Conservation (phyloP, 2,797 vertebrate genomes). For the Phalanger gymnotis region DNA sequence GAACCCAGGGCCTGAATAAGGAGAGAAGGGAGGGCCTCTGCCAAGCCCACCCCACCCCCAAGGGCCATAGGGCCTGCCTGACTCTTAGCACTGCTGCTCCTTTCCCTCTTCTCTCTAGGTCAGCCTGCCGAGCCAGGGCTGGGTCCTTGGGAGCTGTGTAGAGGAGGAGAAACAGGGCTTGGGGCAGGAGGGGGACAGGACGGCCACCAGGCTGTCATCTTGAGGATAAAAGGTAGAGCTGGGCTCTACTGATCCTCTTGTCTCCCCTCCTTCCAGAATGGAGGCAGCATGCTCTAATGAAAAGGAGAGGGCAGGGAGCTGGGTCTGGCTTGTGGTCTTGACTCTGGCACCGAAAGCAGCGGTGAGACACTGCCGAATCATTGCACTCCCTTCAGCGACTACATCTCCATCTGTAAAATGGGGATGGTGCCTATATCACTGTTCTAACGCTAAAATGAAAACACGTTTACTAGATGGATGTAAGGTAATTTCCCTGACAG, state of each 20-base stretch:
- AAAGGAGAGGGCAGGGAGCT: neutral
- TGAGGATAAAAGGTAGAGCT: neutral
- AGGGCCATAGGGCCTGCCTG: neutral
- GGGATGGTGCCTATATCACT: neutral
- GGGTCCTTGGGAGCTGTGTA: neutral
- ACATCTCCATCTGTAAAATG: constrained; percentile 8
- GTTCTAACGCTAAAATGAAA: neutral
- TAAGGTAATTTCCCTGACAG: neutral
- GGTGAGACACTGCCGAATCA: neutral
- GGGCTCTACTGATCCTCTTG: neutral
- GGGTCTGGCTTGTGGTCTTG: neutral
- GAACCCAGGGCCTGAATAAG: neutral
- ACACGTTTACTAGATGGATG: neutral
- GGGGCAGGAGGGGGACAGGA: neutral
- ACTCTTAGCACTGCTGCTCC: neutral
- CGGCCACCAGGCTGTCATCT: neutral
- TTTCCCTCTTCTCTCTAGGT: neutral
- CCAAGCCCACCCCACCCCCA: neutral
- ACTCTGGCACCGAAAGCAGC: neutral
- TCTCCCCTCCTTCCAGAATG: neutral
- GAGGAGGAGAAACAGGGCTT: neutral
- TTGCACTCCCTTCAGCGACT: rapidly evolving
- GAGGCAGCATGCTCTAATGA: neutral
- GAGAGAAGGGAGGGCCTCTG: neutral
- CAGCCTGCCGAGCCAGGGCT: neutral